Conservation (phyloP, 2,797 vertebrate genomes). For the Oophaga sylvatica region DNA sequence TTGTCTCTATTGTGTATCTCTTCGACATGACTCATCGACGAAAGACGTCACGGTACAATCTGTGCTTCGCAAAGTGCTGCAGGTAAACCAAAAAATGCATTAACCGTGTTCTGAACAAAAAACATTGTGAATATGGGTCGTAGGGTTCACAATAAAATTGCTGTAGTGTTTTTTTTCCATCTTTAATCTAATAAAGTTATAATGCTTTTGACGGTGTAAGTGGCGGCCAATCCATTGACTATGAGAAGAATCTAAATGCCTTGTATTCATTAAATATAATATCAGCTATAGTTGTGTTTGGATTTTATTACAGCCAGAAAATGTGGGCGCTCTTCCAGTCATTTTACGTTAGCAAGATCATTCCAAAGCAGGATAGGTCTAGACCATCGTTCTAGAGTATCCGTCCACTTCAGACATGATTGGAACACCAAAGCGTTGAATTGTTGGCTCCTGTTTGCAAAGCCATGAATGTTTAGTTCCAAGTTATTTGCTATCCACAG, state of each 20-base stretch:
- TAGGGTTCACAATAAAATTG: not conserved
- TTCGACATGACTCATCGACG: not conserved
- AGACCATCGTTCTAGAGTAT: too few species aligned
- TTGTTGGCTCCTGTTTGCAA: too few species aligned
- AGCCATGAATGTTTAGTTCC: too few species aligned
- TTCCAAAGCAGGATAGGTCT: too few species aligned
- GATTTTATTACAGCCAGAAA: too few species aligned
- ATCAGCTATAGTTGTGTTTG: too few species aligned
- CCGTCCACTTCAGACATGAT: too few species aligned
- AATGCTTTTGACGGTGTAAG: not conserved
- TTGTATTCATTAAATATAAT: not conserved
- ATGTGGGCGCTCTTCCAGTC: too few species aligned
- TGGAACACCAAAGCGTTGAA: too few species aligned
- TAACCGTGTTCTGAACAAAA: not conserved
- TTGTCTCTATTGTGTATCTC: conserved; percentile 5
- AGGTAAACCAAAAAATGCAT: not conserved
- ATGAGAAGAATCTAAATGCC: not conserved
- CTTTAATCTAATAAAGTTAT: not conserved
- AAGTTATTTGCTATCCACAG: too few species aligned
- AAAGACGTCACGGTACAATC: not conserved
- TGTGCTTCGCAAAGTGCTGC: not conserved
- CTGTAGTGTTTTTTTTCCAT: not conserved
- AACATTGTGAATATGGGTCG: not conserved
- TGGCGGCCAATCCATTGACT: not conserved
- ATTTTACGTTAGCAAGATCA: too few species aligned